Evolutionary conservation across 2,113 vertebrate genomes (phyloP).

Genomic region (Epinephelus cyanopodus): DNA sequence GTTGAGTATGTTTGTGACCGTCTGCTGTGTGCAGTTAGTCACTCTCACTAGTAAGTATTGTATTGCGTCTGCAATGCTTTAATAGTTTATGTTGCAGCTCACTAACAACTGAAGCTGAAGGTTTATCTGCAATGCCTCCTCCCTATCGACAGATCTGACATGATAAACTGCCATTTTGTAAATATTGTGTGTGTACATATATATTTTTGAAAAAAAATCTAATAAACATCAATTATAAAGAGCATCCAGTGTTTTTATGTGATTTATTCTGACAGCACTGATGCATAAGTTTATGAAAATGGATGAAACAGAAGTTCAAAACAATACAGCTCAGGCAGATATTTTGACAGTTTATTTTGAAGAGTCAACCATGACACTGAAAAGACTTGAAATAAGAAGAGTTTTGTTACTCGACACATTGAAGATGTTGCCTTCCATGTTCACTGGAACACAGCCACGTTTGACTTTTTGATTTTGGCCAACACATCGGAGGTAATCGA

Average conservation of each 20-base stretch:
- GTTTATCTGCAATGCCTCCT: constrained; percentile 55
- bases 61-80: constrained; percentile 68
- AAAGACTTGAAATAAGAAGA: background rate
- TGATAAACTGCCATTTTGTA: constrained; percentile 79
- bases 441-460: no score
- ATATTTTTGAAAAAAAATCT: constrained; percentile 57
- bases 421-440: no score
- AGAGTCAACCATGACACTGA: constrained; percentile 17
- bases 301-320: no score
- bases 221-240: constrained; percentile 70
- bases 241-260: background rate
- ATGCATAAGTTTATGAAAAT: background rate
- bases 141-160: constrained; percentile 62
- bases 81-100: constrained; percentile 77
- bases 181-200: constrained; percentile 73
- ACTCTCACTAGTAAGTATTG: constrained; percentile 81
- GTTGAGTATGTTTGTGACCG: constrained; percentile 65
- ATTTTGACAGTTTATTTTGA: constrained; percentile 42
- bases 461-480: background rate
- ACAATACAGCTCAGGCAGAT: no score
- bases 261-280: no score
- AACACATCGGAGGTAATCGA: background rate
- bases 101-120: constrained; percentile 76
- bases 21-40: constrained; percentile 71
- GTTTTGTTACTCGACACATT: background rate